Evolutionary conservation across 2,888 invertebrate species (phyloP), one percentile per base, ranked within the genome.

Genomic region (Blastobasis adustella): DNA sequence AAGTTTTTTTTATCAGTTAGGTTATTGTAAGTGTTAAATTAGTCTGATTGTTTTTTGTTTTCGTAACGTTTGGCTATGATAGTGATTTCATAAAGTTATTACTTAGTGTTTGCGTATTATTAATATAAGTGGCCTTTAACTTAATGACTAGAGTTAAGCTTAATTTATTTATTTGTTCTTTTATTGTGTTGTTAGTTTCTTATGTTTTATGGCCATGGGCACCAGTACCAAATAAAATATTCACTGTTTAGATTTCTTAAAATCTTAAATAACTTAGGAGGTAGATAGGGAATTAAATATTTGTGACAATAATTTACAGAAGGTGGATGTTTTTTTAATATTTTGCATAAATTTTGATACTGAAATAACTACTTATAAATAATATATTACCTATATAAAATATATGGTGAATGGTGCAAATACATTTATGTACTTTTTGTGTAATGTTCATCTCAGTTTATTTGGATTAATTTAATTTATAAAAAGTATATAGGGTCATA

Each of bases 171-270:
- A 52, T 54, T 50, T 53, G 58, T 54, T 54, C 56, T 51, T 46
- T 62, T 50, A 56, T 57, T 62, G 58, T 56, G 58, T 58, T 55
- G 49, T 45, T 62, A 55, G 56, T 53, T 52, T 52, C 53, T 55
- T 66, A 61, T 61, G 42, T 56, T 55, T 57, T 55, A 60, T 63
- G 72, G 74, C 73, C 49, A 46, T 57, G 55, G 73, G 71, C 77
- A 67, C 85, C 84, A 79, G 84, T 85, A 83, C 84, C 85, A 71
- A 79, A 76, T 70, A 66, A 70, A 76, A 84, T 84, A 82, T 70
- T 84, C 84, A 80, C 59, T 76, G 73, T 62, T 57, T 51, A 51
- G 23, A 23, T 23, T 23, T 23, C 3, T 23, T 23, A 2, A 23
- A 23, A 23, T 23, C 23, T 23, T 23, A 23, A 3, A 23, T 23